phyloP scores from a whole-genome alignment of 2,888 invertebrate genomes.

The Clusia tigrina region DNA sequence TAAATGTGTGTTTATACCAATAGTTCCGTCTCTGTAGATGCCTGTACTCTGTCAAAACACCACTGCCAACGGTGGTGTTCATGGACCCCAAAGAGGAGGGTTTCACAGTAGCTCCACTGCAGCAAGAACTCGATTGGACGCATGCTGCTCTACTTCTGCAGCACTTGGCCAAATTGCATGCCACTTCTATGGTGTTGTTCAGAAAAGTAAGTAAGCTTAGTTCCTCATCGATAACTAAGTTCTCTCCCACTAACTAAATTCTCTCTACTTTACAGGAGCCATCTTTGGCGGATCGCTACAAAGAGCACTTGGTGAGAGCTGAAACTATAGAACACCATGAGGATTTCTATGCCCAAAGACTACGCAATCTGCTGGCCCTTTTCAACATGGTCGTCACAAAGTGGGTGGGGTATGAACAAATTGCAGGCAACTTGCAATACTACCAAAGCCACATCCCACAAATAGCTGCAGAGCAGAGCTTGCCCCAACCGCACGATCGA shows the following conservation, averaged over 20 bases:
- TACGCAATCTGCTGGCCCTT: constrained; percentile 41
- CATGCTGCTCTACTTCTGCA: constrained; percentile 66
- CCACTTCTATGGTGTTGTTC: constrained; percentile 67
- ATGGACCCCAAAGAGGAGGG: constrained; percentile 67
- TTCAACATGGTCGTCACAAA: constrained; percentile 52
- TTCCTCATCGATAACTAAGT: no score
- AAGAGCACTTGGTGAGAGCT: neutral
- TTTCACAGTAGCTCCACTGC: constrained; percentile 66
- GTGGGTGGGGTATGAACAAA: constrained; percentile 64
- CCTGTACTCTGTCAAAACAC: constrained; percentile 47
- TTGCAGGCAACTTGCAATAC: constrained; percentile 53
- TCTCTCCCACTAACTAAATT: no score
- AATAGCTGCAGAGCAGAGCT: constrained; percentile 35
- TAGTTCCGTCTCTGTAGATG: no score
- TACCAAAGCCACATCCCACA: constrained; percentile 41
- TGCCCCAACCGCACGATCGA: constrained; percentile 44
- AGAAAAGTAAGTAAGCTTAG: no score
- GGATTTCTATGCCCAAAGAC: constrained; percentile 45
- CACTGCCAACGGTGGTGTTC: constrained; percentile 61
- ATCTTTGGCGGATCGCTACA: no score
- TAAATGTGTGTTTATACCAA: no score
- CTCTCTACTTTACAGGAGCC: no score
- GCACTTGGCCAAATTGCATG: constrained; percentile 68
- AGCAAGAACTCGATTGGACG: constrained; percentile 66
- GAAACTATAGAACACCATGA: no score